These are phyloP conservation scores for Motacilla alba DNA, from an alignment of 2,113 vertebrate species.

Conservation along the genomic window DNA sequence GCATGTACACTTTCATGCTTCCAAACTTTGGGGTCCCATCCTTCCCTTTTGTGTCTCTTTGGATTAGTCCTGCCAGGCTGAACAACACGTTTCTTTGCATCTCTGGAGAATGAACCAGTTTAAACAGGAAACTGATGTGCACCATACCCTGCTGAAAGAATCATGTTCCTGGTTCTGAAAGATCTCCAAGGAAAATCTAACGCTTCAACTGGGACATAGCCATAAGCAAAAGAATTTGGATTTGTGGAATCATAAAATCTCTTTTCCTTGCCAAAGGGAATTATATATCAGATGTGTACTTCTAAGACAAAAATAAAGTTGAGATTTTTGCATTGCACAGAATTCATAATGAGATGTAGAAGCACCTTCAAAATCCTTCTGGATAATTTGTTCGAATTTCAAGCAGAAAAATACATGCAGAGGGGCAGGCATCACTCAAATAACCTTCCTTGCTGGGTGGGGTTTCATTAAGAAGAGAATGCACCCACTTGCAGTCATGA, in stretches of 20 bases:
- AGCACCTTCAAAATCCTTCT: neutral
- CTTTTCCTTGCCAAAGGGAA: slow-evolving; percentile 17
- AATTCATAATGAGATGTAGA: slow-evolving; percentile 13
- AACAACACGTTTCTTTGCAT: neutral
- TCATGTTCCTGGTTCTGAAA: neutral
- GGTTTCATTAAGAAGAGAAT: neutral
- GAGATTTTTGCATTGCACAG: neutral
- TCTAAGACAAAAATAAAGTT: slow-evolving; percentile 31
- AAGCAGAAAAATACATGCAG: neutral
- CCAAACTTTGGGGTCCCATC: neutral
- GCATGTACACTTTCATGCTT: neutral
- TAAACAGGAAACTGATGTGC: neutral
- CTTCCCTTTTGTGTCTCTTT: neutral
- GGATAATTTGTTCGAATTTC: neutral
- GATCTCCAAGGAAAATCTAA: slow-evolving; percentile 14
- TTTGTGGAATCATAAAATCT: neutral
- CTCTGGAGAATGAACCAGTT: neutral
- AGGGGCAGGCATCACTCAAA: neutral
- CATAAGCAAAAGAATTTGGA: slow-evolving; percentile 5
- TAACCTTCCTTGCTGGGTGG: neutral
- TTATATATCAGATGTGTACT: neutral
- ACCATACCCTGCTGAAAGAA: neutral
- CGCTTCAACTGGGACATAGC: neutral
- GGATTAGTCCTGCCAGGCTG: neutral
- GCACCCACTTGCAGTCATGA: neutral